Evolutionary conservation across 2,888 invertebrate species (phyloP), one percentile per base, ranked within the genome.

Genomic region (Apodemia zela): DNA sequence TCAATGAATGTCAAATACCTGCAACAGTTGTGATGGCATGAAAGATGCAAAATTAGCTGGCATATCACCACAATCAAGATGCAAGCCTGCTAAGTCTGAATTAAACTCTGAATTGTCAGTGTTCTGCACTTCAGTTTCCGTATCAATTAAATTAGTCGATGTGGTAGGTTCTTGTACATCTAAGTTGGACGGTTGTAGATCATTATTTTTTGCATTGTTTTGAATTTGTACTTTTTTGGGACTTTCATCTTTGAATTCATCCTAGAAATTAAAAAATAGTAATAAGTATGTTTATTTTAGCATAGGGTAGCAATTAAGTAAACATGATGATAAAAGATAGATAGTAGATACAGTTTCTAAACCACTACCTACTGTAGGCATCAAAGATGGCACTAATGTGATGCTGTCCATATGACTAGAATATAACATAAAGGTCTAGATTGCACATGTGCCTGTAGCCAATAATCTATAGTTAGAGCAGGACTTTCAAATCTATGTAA

Each of bases 181-280:
- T 2, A 74, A 75, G 61, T 57, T 70, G 66, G 76, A 73, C 59
- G 69, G 67, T 64, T 70, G 64, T 6, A 17, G 45, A 47, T 75
- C 75, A 59, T 74, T 71, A 58, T 68, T 68, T 64, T 79, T 74
- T n/a, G 74, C 65, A 65, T 71, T 62, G 69, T 70, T 66, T 68
- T 73, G 66, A 69, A 68, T 63, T 83, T 71, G 80, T 81, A 62
- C 42, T 71, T 84, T 77, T 2, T 76, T 73, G 38, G 75, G 71
- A 47, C 75, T 76, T 42, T 91, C 85, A 77, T 94, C 94, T 74
- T 93, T 92, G 72, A 93, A 94, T 72, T 94, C 94, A 74, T 94
- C 93, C 93, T 94, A 85, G 65, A 92, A 93, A 68, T 17, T 21
- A 60, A 33, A 33, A 38, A 38, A 35, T 38, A 38, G 3, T 38